Evolutionary conservation across 2,888 invertebrate genomes (phyloP), one percentile per base, ranked within the genome.

Genomic region (Melanostoma mellinum): DNA sequence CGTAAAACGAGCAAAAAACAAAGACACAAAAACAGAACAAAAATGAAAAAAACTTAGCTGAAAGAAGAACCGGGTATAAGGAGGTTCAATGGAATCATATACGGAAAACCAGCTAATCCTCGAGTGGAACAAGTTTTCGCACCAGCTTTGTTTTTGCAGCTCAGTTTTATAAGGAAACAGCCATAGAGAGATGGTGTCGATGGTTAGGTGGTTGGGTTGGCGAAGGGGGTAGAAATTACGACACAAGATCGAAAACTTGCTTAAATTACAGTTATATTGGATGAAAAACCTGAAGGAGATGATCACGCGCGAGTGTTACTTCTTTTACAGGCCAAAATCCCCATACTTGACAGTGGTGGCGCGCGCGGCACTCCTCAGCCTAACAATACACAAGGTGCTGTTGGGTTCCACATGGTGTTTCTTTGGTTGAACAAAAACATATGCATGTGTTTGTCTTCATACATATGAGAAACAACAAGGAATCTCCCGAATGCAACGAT

Each of bases 201-300:
- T 61, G 42, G 8, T 38, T n/a, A 30, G 9, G 38, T 6, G n/a
- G 63, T 8, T 9, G 3, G 10, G 44, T 10, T 3, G 44, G 50
- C 4, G 50, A 10, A 58, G 71, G 40, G 85, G 75, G 67, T 67
- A 79, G 73, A 79, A 86, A 86, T 85, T 85, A 72, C 81, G 82
- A 76, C 74, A 79, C 74, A 81, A 85, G 76, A 84, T 79, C 79
- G 82, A 82, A 80, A 85, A 86, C 82, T 86, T 77, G 86, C 86
- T 86, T 77, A 86, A 86, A 85, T 85, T 68, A 86, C 86, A 84
- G 86, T 86, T 86, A 86, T 79, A 85, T 82, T 74, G 77, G 72
- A 82, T 65, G 65, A 53, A 85, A 78, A 85, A 86, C 86, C 84
- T 77, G 75, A 61, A 75, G 71, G 56, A 75, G 84, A 69, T 76